A percentile compares a stretch with the other conserved stretches of the same genome.
These are phyloP conservation scores for Apaloderma vittatum DNA, from an alignment of 2,113 vertebrate species.

Conservation along the genomic window DNA sequence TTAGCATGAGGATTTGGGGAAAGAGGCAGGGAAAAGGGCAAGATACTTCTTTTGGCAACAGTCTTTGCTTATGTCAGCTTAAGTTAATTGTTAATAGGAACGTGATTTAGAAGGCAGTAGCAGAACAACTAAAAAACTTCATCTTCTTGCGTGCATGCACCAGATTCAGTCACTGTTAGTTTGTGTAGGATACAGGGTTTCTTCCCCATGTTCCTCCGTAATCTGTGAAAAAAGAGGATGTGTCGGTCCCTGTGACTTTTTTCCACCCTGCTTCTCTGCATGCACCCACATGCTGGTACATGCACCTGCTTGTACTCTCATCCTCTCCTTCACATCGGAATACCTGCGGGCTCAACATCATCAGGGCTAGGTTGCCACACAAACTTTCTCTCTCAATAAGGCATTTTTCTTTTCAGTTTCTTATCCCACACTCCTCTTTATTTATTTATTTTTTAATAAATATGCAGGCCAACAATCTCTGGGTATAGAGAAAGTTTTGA, in stretches of 20 bases:
- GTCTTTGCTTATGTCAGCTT: background rate
- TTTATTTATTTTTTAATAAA: background rate
- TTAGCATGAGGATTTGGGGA: background rate
- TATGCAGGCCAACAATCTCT: background rate
- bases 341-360: rapidly evolving
- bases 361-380: background rate
- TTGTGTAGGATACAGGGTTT: background rate
- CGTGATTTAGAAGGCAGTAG: background rate
- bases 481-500: background rate
- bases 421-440: background rate
- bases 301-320: background rate
- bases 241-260: background rate
- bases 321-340: background rate
- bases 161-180: background rate
- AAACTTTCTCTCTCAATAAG: background rate
- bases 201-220: background rate
- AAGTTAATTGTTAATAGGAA: background rate
- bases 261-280: background rate
- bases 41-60: background rate
- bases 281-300: rapidly evolving
- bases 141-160: rapidly evolving
- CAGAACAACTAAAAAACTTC: background rate
- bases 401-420: background rate
- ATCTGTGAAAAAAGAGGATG: background rate
- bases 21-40: background rate